These are phyloP conservation scores for Orius insidiosus DNA, from an alignment of 1,140 invertebrate species.

Conservation along the genomic window DNA sequence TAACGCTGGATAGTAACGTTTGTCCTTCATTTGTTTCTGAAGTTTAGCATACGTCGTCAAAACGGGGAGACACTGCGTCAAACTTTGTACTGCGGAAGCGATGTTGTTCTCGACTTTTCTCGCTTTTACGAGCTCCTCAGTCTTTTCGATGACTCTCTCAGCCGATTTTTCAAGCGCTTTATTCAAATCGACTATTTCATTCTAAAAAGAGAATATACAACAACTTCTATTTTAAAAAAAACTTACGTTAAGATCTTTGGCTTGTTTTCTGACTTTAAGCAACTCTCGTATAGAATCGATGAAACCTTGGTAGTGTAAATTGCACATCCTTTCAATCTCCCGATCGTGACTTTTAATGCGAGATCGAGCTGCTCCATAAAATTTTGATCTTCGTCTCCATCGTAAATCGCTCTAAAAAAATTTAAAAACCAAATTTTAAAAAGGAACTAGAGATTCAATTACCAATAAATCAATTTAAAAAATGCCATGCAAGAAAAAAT, in stretches of 20 bases:
- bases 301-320: slow-evolving; percentile 94
- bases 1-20: slow-evolving; percentile 92
- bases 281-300: slow-evolving; percentile 94
- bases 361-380: slow-evolving; percentile 81
- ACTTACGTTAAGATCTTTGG: slow-evolving; percentile 70
- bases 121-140: slow-evolving; percentile 74
- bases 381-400: slow-evolving; percentile 62
- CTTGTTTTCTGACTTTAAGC: slow-evolving; percentile 80
- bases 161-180: slow-evolving; percentile 36
- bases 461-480: too few relatives aligned
- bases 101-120: slow-evolving; percentile 87
- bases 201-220: too few relatives aligned
- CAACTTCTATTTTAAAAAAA: too few relatives aligned
- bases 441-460: too few relatives aligned
- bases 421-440: not conserved
- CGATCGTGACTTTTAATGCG: slow-evolving; percentile 89
- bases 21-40: slow-evolving; percentile 81
- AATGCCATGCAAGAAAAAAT: too few relatives aligned
- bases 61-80: slow-evolving; percentile 88
- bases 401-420: slow-evolving; percentile 60
- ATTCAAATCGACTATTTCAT: slow-evolving; percentile 39
- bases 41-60: slow-evolving; percentile 91
- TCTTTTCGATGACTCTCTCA: slow-evolving; percentile 40
- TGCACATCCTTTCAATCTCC: slow-evolving; percentile 95
- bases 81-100: slow-evolving; percentile 76